Percentiles rank a stretch among this genome's conserved stretches.
Conservation (phyloP, 2,797 vertebrate genomes). For the Artibeus lituratus region DNA sequence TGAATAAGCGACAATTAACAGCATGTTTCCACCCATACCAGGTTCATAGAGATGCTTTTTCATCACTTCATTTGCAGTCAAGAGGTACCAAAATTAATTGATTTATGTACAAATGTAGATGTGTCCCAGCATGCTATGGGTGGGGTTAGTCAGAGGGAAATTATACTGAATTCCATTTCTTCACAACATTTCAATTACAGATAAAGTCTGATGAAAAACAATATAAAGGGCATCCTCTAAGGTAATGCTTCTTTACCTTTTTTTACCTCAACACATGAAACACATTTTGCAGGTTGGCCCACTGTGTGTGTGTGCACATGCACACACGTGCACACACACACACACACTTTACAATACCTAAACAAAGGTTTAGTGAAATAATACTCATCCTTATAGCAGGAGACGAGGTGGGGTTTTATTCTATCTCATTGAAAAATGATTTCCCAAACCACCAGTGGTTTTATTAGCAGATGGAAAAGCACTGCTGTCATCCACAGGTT, state of each 20-base stretch:
- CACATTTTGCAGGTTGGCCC: not conserved
- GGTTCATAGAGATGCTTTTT: not conserved
- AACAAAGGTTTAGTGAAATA: not conserved
- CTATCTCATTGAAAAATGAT: not conserved
- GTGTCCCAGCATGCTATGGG: not conserved
- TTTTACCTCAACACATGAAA: not conserved
- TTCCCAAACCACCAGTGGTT: not conserved
- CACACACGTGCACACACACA: not conserved
- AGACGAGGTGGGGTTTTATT: not conserved
- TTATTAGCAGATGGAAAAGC: not conserved
- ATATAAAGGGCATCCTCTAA: not conserved
- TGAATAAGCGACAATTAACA: constrained; percentile 49
- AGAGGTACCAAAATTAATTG: constrained; percentile 26
- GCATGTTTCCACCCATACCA: constrained; percentile 15
- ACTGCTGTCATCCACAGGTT: not conserved
- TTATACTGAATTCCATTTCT: not conserved
- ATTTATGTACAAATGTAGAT: not conserved
- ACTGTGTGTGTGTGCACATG: not conserved
- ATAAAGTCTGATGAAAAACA: constrained; percentile 36
- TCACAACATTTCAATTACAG: constrained; percentile 20
- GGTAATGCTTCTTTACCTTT: not conserved
- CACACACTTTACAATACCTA: not conserved
- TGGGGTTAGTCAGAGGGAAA: not conserved
- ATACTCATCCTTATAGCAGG: not conserved
- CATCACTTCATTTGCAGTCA: constrained; percentile 20